Evolutionary conservation across 64 coral and sea anemone species (phyloP).

Genomic region (Anthopleura sola): DNA sequence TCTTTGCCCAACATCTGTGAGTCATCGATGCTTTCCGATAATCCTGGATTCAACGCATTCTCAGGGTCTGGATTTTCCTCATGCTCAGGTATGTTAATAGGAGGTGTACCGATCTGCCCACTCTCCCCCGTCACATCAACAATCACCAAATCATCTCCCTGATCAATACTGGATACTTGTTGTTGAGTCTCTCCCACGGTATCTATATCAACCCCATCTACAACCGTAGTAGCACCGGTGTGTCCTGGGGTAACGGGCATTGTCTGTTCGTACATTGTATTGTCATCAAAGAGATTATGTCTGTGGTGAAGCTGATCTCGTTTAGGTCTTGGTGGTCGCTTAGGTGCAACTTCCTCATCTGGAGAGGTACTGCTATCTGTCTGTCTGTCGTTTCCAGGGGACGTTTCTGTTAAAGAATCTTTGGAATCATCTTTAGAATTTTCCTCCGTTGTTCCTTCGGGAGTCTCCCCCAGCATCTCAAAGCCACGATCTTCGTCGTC

Average conservation of each 20-base stretch:
- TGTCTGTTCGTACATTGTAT: neutral
- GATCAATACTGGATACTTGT: constrained; percentile 75
- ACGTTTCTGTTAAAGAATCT: neutral
- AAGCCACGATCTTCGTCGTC: constrained; percentile 59
- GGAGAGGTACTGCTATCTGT: constrained; percentile 10
- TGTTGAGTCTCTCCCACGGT: constrained; percentile 62
- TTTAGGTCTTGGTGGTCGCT: constrained; percentile 19
- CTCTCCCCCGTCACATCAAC: constrained; percentile 58
- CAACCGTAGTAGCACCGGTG: constrained; percentile 31
- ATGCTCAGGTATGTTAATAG: neutral
- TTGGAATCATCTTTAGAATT: constrained; percentile 13
- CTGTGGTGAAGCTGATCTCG: neutral
- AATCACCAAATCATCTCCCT: constrained; percentile 90
- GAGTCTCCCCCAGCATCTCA: constrained; percentile 55
- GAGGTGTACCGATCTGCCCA: neutral
- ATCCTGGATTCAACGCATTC: neutral
- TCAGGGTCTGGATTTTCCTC: constrained; percentile 11
- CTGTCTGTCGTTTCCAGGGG: neutral
- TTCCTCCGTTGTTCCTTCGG: neutral
- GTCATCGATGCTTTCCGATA: constrained; percentile 12
- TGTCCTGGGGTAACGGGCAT: constrained; percentile 3
- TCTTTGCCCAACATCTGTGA: constrained; percentile 4
- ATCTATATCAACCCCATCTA: constrained; percentile 83
- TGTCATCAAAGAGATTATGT: neutral
- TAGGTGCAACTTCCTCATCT: neutral